Conservation (phyloP, 1,140 invertebrate genomes). For the Cyclina sinensis region DNA sequence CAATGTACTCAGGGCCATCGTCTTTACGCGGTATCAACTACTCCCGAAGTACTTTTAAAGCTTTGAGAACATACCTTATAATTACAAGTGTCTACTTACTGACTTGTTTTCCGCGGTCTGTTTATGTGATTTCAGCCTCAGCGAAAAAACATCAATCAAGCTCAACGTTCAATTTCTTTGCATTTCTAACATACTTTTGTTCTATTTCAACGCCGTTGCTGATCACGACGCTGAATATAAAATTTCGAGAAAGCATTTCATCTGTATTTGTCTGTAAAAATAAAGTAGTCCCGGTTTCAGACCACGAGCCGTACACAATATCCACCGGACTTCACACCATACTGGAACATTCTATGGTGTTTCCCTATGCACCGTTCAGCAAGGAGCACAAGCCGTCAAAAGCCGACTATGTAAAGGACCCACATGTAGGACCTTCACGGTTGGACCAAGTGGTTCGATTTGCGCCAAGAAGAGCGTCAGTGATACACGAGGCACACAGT, state of each 20-base stretch:
- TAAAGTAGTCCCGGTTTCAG: constrained; percentile 4
- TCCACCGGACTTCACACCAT: constrained; percentile 60
- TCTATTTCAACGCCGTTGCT: constrained; percentile 37
- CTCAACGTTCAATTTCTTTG: neutral
- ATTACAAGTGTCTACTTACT: constrained; percentile 38
- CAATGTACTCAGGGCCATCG: constrained; percentile 50
- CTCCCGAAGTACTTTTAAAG: constrained; percentile 41
- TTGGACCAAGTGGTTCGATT: neutral
- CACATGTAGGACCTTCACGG: neutral
- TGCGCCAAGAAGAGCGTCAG: neutral
- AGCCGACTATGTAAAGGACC: neutral
- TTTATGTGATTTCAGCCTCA: constrained; percentile 12
- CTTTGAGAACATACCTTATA: constrained; percentile 52
- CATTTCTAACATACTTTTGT: constrained; percentile 42
- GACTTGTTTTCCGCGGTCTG: constrained; percentile 38
- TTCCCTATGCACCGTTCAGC: neutral
- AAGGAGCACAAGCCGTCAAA: neutral
- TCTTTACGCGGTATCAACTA: constrained; percentile 27
- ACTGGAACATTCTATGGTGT: constrained; percentile 47
- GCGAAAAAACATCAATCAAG: neutral
- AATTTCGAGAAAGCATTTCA: constrained; percentile 49
- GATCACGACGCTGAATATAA: constrained; percentile 49
- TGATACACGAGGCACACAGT: constrained; percentile 22
- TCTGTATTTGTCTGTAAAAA: constrained; percentile 14
- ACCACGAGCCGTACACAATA: constrained; percentile 47